Percentiles rank a stretch among this genome's conserved stretches.
phyloP scores from a whole-genome alignment of 2,113 vertebrate genomes.

The Lampris incognitus region DNA sequence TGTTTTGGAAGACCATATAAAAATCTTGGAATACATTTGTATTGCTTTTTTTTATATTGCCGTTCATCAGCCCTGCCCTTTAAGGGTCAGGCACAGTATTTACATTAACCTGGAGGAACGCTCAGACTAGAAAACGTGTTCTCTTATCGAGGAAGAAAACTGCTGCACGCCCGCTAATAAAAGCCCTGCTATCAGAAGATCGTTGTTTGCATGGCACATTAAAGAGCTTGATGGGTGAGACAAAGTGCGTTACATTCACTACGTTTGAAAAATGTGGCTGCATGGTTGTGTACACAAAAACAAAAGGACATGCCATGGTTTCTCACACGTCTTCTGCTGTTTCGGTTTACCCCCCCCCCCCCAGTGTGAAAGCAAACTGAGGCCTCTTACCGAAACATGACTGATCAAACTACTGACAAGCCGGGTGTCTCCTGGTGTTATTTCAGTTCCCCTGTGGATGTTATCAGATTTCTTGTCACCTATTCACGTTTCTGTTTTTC shows the following conservation, averaged over 20 bases:
- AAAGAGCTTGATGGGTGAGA: background rate
- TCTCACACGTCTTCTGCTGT: background rate
- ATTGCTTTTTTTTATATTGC: too few relatives aligned
- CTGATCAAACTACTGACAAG: background rate
- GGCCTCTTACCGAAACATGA: background rate
- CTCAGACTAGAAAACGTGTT: conserved; percentile 29
- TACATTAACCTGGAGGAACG: conserved; percentile 48
- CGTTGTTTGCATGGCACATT: background rate
- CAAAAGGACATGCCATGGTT: background rate
- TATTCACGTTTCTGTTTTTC: conserved; percentile 8
- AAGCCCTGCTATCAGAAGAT: background rate
- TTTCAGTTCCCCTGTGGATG: background rate
- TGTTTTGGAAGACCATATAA: too few relatives aligned
- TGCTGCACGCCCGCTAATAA: background rate
- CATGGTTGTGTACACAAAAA: background rate
- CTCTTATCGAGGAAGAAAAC: conserved; percentile 8
- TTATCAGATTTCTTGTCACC: background rate
- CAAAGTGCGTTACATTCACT: background rate
- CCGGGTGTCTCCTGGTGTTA: background rate
- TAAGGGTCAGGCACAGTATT: conserved; percentile 39
- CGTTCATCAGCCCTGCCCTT: conserved; percentile 4
- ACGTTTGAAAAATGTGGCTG: background rate
- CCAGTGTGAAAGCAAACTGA: background rate
- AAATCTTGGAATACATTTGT: too few relatives aligned
- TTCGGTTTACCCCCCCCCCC: background rate